Evolutionary conservation across 64 coral and sea anemone species (phyloP), one percentile per base, ranked within the genome.

Genomic region (Porites lutea): DNA sequence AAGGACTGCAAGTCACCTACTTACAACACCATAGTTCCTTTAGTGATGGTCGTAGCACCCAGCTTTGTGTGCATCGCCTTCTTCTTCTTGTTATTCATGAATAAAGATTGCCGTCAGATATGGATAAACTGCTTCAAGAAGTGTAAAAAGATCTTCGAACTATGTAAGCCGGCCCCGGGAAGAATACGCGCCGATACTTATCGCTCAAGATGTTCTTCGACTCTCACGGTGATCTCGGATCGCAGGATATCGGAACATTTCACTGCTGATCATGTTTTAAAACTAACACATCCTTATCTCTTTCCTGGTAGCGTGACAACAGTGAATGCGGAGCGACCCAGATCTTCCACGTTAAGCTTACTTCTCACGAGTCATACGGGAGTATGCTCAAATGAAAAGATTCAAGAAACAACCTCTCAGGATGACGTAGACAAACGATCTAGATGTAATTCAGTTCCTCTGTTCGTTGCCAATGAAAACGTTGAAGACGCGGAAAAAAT

Each of bases 51-150:
- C 0, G 65, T 96, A 74, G 88, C 87, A 8, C 97, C 97, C 14
- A 89, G 91, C 15, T 83, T 99, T 80, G 74, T 83, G 0, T 96
- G 97, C 8, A 44, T 99, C 12, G 71, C 91, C 5, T 94, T 96
- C 63, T 99, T 99, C 72, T 90, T 84, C 74, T 83, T 96, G 13
- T 77, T 99, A 3, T 93, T 99, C 72, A 91, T 91, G 88, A 99
- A 99, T 85, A 99, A 94, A 89, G 97, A 99, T 27, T 91, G 94
- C 59, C 91, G 97, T 8, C 59, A 90, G 16, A 83, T 99, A 21
- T 99, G 97, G 97, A 81, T 1, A 21, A 80, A 76, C 1, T 91
- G 71, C 49, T 86, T 96, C 9, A 18, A 72, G 51, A 91, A 73
- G 73, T 49, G 75, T 10, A 61, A 68, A 10, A 75, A 89, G 49